Percentiles rank a stretch among this genome's conserved stretches.
phyloP scores from a whole-genome alignment of 2,888 invertebrate species.

The Onthophagus sagittarius region DNA sequence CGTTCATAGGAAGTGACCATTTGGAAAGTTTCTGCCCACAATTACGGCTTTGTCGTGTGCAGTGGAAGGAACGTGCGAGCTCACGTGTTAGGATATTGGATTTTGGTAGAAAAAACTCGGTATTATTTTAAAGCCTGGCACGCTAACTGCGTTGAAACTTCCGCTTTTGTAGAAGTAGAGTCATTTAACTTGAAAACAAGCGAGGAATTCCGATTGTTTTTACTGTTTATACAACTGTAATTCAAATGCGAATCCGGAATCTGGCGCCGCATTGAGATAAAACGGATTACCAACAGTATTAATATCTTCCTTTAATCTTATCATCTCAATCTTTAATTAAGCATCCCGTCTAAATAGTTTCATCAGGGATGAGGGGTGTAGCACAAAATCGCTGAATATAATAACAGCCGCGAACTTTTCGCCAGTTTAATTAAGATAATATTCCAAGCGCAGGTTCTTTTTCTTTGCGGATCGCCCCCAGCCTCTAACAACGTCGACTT shows the following conservation, averaged over 20 bases:
- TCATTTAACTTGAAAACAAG: neutral
- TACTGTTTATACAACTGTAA: neutral
- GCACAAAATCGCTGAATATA: neutral
- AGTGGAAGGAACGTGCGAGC: neutral
- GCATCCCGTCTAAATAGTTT: neutral
- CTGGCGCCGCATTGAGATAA: neutral
- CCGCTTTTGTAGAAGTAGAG: neutral
- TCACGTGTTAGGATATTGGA: neutral
- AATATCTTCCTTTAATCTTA: neutral
- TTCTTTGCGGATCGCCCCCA: neutral
- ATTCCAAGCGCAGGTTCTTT: neutral
- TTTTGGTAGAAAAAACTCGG: neutral
- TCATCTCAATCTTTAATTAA: neutral
- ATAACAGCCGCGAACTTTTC: neutral
- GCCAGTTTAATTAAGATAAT: conserved; percentile 10
- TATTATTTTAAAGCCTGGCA: neutral
- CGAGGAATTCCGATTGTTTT: neutral
- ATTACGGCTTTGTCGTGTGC: neutral
- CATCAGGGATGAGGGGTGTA: neutral
- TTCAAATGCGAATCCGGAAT: neutral
- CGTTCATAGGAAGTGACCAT: neutral
- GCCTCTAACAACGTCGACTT: conserved; percentile 3
- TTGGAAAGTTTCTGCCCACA: neutral
- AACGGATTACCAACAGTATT: neutral
- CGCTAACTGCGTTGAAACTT: neutral